Percentiles rank a stretch among this genome's conserved stretches.
Evolutionary conservation across 2,113 vertebrate genomes (phyloP).

Genomic region (Labrus mixtus): DNA sequence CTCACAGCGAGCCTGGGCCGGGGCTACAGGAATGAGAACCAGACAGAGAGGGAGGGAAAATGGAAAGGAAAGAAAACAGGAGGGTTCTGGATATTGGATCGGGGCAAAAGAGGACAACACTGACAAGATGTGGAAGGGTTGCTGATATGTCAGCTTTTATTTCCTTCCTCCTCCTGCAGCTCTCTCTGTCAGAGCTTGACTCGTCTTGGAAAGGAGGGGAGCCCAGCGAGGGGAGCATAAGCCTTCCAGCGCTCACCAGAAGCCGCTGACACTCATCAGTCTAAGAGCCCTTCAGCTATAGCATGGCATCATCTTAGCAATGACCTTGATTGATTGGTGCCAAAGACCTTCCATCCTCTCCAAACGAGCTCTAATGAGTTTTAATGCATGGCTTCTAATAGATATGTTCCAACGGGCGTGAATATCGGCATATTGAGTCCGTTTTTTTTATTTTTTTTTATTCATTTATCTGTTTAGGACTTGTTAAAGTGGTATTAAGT

Average conservation of each 20-base stretch:
- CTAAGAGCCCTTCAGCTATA: constrained; percentile 67
- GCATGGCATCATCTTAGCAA: constrained; percentile 52
- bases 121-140: constrained; percentile 64
- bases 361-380: constrained; percentile 69
- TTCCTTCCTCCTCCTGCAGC: constrained; percentile 53
- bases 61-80: constrained; percentile 18
- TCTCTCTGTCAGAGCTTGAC: constrained; percentile 59
- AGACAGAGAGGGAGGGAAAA: constrained; percentile 1
- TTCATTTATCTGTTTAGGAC: constrained; percentile 65
- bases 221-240: constrained; percentile 49
- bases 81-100: constrained; percentile 42
- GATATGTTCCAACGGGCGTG: constrained; percentile 63
- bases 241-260: constrained; percentile 58
- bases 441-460: constrained; percentile 47
- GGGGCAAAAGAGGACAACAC: constrained; percentile 60
- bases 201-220: constrained; percentile 45
- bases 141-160: constrained; percentile 70
- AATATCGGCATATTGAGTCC: constrained; percentile 49
- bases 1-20: background rate
- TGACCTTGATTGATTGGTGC: constrained; percentile 81
- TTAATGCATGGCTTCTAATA: constrained; percentile 65
- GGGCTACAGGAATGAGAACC: constrained; percentile 9
- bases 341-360: constrained; percentile 47
- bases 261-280: constrained; percentile 71
- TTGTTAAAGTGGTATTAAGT: constrained; percentile 40